Conservation (phyloP, 2,113 vertebrate genomes). For the Synodontis membranacea region DNA sequence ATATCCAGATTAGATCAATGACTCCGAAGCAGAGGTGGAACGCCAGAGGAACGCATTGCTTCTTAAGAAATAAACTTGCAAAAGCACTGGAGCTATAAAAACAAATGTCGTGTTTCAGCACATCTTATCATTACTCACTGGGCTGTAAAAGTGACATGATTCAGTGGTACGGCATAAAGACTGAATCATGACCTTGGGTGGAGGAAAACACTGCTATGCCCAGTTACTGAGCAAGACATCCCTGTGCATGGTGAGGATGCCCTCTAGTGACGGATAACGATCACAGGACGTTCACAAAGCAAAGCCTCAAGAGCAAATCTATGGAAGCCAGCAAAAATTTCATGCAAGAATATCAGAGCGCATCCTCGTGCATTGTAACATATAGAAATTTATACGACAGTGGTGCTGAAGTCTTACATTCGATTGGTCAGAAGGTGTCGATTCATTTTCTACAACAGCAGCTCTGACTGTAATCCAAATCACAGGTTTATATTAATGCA, state of each 20-base stretch:
- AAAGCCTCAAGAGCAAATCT: neutral
- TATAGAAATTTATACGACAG: neutral
- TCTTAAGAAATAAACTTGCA: constrained; percentile 48
- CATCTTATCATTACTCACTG: constrained; percentile 52
- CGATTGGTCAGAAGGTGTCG: neutral
- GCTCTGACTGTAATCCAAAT: neutral
- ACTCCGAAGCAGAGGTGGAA: neutral
- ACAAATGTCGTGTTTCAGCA: constrained; percentile 31
- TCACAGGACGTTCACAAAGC: neutral
- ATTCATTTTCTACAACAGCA: neutral
- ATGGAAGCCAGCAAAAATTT: neutral
- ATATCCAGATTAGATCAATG: constrained; percentile 22
- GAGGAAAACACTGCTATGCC: neutral
- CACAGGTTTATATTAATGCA: neutral
- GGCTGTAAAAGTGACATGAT: constrained; percentile 37
- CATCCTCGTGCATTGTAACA: neutral
- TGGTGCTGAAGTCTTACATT: neutral
- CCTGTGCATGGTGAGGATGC: neutral
- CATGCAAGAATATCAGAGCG: neutral
- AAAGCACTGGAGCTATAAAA: constrained; percentile 44
- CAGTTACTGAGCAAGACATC: neutral
- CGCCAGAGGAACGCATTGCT: neutral
- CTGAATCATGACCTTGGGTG: neutral
- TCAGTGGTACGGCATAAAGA: neutral
- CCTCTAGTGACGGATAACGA: constrained; percentile 24